phyloP scores from a whole-genome alignment of 2,113 vertebrate species.

The Sinocyclocheilus rhinocerous region DNA sequence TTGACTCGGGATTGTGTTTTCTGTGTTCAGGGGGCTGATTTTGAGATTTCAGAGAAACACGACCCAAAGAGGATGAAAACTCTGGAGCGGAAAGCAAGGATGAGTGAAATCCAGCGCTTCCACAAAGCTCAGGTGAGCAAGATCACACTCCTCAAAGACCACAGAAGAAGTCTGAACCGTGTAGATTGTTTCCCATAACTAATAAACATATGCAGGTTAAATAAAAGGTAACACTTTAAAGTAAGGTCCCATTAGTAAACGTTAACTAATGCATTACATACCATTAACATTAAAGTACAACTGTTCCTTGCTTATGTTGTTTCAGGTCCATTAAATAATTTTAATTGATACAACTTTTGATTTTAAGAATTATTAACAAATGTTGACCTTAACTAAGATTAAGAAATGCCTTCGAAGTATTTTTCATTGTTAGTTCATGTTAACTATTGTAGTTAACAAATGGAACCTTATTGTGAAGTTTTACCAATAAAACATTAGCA shows the following conservation, averaged over 20 bases:
- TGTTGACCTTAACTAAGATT: not conserved
- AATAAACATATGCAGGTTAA: not conserved
- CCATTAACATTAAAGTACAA: not conserved
- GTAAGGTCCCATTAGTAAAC: too few species aligned
- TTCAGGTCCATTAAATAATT: not conserved
- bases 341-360: not conserved
- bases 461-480: not conserved
- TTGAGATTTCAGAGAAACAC: constrained; percentile 70
- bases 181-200: not conserved
- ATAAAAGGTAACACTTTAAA: not conserved
- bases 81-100: constrained; percentile 79
- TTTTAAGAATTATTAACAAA: not conserved
- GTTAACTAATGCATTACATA: too few species aligned
- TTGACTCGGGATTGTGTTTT: not conserved
- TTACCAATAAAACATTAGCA: not conserved
- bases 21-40: constrained; percentile 56
- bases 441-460: too few species aligned
- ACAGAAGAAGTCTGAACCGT: not conserved
- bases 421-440: too few species aligned
- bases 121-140: constrained; percentile 85
- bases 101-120: constrained; percentile 83
- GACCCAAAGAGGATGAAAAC: constrained; percentile 81
- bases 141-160: not conserved
- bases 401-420: too few species aligned
- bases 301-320: not conserved